These are phyloP conservation scores for Steromphala cineraria DNA, from an alignment of 2,888 invertebrate genomes.

Conservation along the genomic window DNA sequence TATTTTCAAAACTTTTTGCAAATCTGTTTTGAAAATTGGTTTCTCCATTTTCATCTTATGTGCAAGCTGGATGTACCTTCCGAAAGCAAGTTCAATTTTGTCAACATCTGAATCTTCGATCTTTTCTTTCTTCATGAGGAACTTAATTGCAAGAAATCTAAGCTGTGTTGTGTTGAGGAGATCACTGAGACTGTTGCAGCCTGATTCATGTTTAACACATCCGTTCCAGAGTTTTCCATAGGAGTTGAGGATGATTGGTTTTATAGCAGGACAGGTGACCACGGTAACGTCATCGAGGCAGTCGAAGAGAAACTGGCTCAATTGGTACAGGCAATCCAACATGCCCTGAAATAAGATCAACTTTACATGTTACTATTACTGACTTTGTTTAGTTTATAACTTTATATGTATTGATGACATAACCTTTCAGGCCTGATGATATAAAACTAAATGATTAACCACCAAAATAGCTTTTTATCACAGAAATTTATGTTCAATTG, in stretches of 20 bases:
- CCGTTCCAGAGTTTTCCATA: slow-evolving; percentile 26
- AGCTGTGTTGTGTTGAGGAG: not conserved
- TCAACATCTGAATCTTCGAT: slow-evolving; percentile 6
- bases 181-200: not conserved
- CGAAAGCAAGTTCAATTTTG: not conserved
- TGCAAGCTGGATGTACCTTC: not conserved
- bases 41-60: not conserved
- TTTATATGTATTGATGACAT: too few relatives aligned
- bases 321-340: not conserved
- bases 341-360: not conserved
- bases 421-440: too few relatives aligned
- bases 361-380: not conserved
- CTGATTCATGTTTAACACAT: slow-evolving; percentile 6
- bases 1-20: not conserved
- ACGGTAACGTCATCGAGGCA: not conserved
- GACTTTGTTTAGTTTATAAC: too few relatives aligned
- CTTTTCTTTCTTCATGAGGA: not conserved
- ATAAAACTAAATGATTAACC: too few relatives aligned
- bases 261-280: not conserved
- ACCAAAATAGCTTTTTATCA: too few relatives aligned
- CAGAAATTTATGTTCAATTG: too few relatives aligned
- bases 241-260: slow-evolving; percentile 9
- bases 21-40: not conserved
- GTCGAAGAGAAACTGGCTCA: not conserved
- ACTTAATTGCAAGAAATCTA: slow-evolving; percentile 1